These are phyloP conservation scores for Gnathonemus echidnorhynchus DNA, from an alignment of 2,113 vertebrate genomes.

Conservation along the genomic window DNA sequence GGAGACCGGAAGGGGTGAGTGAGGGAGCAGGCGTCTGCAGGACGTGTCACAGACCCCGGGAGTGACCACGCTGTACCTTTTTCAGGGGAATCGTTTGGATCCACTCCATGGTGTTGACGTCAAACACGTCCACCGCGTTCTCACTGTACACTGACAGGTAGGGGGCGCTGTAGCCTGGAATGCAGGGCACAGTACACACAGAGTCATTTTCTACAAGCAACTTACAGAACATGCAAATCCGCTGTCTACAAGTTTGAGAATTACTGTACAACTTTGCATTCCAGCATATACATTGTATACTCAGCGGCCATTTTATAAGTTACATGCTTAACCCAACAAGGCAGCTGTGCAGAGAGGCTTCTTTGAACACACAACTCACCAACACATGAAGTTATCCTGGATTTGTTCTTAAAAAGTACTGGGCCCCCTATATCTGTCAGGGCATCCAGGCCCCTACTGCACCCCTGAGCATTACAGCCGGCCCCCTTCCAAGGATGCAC, in stretches of 20 bases:
- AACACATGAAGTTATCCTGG: neutral
- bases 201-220: neutral
- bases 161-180: slow-evolving; percentile 89
- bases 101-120: slow-evolving; percentile 98
- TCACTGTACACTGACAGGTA: slow-evolving; percentile 98
- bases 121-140: slow-evolving; percentile 90
- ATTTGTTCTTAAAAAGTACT: neutral
- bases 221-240: neutral
- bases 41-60: neutral
- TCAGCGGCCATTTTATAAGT: neutral
- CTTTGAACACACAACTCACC: neutral
- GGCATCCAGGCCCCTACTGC: neutral
- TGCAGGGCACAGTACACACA: neutral
- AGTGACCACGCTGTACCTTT: slow-evolving; percentile 67
- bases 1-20: slow-evolving; percentile 11
- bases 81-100: slow-evolving; percentile 96
- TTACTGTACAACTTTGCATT: neutral
- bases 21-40: neutral
- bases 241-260: neutral
- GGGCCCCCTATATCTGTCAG: neutral
- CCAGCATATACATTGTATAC: neutral
- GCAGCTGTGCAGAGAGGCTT: neutral
- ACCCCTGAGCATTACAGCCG: neutral
- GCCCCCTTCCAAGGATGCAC: neutral
- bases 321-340: neutral